Base-by-base conservation (phyloP, 2,113 vertebrate species). In the Mola mola region DNA sequence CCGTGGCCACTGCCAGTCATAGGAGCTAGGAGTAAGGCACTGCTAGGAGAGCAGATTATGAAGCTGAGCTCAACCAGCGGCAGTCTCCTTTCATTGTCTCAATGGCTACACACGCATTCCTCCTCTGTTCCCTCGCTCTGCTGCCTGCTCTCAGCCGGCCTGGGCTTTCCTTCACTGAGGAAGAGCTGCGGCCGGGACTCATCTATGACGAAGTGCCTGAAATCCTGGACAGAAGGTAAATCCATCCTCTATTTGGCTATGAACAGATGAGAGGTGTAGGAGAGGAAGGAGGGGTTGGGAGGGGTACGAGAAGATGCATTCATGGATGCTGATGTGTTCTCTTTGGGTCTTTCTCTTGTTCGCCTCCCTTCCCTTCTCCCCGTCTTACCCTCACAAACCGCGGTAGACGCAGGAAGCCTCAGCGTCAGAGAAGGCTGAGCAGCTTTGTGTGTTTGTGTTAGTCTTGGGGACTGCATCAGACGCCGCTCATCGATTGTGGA, bases 31-130 rank as follows among this genome's bases (percentile, higher is more conserved):
- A 87, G 83, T 79, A 79, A 79, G 87, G 86, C 83, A 70, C 84
- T 88, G 89, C 81, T 83, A 52, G 88, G 72, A 89, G 87, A 91
- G 89, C 92, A 92, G 91, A 92, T 92, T 91, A 92, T 90, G 90
- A 92, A 91, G 90, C 87, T 85, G 85, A 85, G 82, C 89, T 89
- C 83, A 16, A 70, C 78, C 86, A 86, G 86, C 82, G 66, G 85
- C 89, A 89, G 87, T 90, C 86, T 89, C 83, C 81, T 89, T 78
- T 84, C 60, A 78, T 89, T 87, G 91, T 91, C 92, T 92, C 90
- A 74, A 93, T 93, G 92, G 92, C 91, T 89, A 84, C 90, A 86
- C 89, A 91, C 90, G 89, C 84, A 46, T 82, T 91, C 82, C 83
- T 88, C 79, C 74, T 91, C 75, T 89, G 87, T 77, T 88, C 86